A percentile compares a stretch with the other conserved stretches of the same genome.
These are phyloP conservation scores for Darwinula stevensoni DNA, from an alignment of 2,888 invertebrate species.

Conservation along the genomic window DNA sequence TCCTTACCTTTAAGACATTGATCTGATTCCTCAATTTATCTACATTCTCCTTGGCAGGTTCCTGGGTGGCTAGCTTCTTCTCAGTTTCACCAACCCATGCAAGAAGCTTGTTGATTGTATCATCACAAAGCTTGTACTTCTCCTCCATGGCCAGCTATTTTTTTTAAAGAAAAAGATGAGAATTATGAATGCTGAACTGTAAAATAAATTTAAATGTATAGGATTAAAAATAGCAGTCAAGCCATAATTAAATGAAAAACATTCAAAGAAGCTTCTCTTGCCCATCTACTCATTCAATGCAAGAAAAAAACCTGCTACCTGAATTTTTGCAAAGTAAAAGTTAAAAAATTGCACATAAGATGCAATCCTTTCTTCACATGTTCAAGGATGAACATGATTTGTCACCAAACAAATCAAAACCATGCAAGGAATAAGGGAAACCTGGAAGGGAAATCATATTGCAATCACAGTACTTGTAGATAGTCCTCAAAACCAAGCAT, in stretches of 20 bases:
- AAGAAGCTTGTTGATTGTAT: slow-evolving; percentile 47
- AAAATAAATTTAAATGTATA: slow-evolving; percentile 3
- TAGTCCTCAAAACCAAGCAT: no score
- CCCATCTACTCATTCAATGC: no score
- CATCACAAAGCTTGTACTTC: slow-evolving; percentile 69
- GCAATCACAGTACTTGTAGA: no score
- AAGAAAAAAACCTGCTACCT: no score
- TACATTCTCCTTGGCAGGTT: slow-evolving; percentile 53
- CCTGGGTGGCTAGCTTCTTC: slow-evolving; percentile 49
- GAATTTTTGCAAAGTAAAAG: no score
- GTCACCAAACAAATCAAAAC: no score
- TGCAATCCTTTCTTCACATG: no score
- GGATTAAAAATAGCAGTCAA: slow-evolving; percentile 3
- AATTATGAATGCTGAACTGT: slow-evolving; percentile 2
- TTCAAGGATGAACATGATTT: no score
- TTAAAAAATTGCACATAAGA: no score
- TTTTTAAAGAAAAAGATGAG: not conserved
- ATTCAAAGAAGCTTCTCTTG: no score
- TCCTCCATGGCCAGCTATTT: slow-evolving; percentile 72
- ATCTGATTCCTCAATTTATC: slow-evolving; percentile 67
- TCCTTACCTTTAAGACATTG: slow-evolving; percentile 43
- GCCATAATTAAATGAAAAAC: slow-evolving; percentile 6
- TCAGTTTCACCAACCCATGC: slow-evolving; percentile 66
- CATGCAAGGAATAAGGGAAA: no score
- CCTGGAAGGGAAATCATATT: no score